Conservation (phyloP, 2,888 invertebrate species). For the Drosophila macrospina region DNA sequence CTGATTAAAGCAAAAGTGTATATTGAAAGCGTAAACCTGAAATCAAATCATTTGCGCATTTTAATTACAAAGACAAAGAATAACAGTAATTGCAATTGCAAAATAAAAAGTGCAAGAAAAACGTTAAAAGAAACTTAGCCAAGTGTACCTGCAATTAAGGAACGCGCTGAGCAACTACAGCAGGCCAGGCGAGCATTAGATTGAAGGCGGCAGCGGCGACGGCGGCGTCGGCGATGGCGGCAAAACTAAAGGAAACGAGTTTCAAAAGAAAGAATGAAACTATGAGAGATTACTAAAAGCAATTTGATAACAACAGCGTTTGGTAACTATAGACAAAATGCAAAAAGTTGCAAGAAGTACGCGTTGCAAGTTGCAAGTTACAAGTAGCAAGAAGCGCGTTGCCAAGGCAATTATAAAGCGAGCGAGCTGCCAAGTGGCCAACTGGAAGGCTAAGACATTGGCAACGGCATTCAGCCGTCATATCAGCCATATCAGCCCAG, state of each 20-base stretch:
- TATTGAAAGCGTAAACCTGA: constrained; percentile 45
- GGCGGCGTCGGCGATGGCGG: too few relatives aligned
- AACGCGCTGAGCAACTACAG: constrained; percentile 21
- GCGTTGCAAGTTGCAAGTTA: constrained; percentile 12
- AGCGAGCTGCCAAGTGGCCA: constrained; percentile 58
- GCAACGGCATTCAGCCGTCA: constrained; percentile 44
- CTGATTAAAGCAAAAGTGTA: constrained; percentile 44
- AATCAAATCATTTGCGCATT: constrained; percentile 58
- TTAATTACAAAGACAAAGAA: constrained; percentile 54
- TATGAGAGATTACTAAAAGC: constrained; percentile 70
- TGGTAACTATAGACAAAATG: constrained; percentile 53
- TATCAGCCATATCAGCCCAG: constrained; percentile 40
- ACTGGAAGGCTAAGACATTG: constrained; percentile 46
- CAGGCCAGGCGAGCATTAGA: constrained; percentile 14
- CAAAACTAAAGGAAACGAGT: constrained; percentile 16
- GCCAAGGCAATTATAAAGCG: constrained; percentile 66
- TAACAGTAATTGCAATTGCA: constrained; percentile 47
- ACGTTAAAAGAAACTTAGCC: constrained; percentile 15
- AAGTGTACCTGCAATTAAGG: constrained; percentile 52
- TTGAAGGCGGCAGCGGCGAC: not conserved
- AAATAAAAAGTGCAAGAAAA: constrained; percentile 4
- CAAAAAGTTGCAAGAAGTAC: constrained; percentile 45
- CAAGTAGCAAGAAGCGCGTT: constrained; percentile 40
- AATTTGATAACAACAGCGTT: constrained; percentile 69
- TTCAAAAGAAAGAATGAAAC: constrained; percentile 16